These are phyloP conservation scores for Cariama cristata DNA, from an alignment of 2,113 vertebrate species.

Conservation along the genomic window DNA sequence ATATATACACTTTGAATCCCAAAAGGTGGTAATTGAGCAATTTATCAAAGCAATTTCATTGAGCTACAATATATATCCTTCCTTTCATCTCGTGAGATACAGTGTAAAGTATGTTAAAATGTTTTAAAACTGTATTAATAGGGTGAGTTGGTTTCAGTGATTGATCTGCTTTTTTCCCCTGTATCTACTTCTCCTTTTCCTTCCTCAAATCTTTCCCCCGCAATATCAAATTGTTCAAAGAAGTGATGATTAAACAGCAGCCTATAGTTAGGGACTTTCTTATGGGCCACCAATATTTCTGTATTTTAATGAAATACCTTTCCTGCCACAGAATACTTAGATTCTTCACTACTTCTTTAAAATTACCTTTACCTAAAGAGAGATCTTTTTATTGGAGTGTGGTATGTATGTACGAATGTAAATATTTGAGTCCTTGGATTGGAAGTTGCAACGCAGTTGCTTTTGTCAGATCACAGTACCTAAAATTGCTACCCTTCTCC, in stretches of 20 bases:
- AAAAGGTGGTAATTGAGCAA: background rate
- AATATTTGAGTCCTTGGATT: conserved; percentile 44
- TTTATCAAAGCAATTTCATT: background rate
- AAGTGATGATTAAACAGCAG: background rate
- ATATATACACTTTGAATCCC: background rate
- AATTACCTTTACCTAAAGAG: background rate
- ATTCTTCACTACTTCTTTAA: conserved; percentile 14
- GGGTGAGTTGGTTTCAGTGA: background rate
- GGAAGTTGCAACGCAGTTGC: conserved; percentile 1
- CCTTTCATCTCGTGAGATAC: background rate
- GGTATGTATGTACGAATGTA: conserved; percentile 57
- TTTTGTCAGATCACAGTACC: background rate
- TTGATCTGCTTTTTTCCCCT: background rate
- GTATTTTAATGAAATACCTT: conserved; percentile 38
- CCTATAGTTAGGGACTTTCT: background rate
- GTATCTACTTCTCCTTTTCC: background rate
- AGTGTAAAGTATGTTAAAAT: background rate
- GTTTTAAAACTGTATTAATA: background rate
- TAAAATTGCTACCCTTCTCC: background rate
- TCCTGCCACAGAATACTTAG: background rate
- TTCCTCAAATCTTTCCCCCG: background rate
- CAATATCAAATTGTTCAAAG: background rate
- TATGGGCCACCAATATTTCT: background rate
- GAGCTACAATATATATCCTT: background rate
- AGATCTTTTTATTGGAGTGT: background rate